phyloP scores from a whole-genome alignment of 2,113 vertebrate species.

The Cottus gobio region DNA sequence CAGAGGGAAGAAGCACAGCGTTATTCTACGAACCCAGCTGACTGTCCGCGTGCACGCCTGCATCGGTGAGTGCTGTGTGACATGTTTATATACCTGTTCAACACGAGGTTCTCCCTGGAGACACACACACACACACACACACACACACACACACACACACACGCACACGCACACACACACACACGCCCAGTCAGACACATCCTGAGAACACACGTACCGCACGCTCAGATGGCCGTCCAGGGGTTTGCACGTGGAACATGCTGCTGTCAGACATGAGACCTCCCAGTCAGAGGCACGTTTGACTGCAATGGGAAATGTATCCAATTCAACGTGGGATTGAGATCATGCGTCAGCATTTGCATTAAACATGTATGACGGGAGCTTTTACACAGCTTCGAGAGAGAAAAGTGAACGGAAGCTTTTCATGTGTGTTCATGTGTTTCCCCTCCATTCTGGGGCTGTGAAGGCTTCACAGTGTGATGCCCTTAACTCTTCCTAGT shows the following conservation, averaged over 20 bases:
- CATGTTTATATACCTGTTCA: constrained; percentile 38
- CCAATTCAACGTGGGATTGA: constrained; percentile 3
- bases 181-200: constrained; percentile 12
- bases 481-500: constrained; percentile 19
- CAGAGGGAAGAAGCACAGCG: constrained; percentile 94
- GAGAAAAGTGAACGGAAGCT: neutral
- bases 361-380: neutral
- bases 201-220: neutral
- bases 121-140: constrained; percentile 17
- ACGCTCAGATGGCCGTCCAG: constrained; percentile 25
- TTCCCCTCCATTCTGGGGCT: neutral
- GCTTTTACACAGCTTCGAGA: constrained; percentile 1
- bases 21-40: constrained; percentile 93
- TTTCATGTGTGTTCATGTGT: constrained; percentile 11
- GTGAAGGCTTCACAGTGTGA: constrained; percentile 36
- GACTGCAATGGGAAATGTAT: constrained; percentile 17
- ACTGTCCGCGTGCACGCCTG: constrained; percentile 95
- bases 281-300: constrained; percentile 17
- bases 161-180: constrained; percentile 16
- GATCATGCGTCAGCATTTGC: constrained; percentile 6
- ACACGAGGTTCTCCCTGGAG: constrained; percentile 5
- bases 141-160: constrained; percentile 9
- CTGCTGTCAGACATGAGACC: constrained; percentile 25
- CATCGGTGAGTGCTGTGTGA: constrained; percentile 89
- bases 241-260: constrained; percentile 22